Conservation (phyloP, 30 jellyfish, hydroid and myxozoan species). For the Mastigias papua region DNA sequence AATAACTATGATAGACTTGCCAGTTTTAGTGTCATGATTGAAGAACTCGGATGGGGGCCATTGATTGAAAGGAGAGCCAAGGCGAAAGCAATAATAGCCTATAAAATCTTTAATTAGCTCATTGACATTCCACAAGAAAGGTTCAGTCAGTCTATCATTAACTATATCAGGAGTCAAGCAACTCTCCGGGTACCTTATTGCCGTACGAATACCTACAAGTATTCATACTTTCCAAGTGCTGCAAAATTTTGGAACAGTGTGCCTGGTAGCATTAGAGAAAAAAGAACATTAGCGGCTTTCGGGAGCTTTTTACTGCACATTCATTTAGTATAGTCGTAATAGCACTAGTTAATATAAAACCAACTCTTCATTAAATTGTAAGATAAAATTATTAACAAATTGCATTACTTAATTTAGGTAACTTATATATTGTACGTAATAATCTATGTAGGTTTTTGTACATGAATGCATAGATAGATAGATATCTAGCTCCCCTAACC, state of each 20-base stretch:
- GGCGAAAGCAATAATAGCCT: slow-evolving; percentile 10
- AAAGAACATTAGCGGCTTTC: slow-evolving; percentile 43
- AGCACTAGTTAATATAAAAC: background rate
- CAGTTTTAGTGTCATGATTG: no score
- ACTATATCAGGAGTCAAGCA: slow-evolving; percentile 39
- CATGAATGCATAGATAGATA: slow-evolving; percentile 15
- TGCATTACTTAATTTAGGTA: slow-evolving; percentile 5
- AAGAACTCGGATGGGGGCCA: slow-evolving; percentile 18
- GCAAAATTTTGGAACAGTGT: slow-evolving; percentile 58
- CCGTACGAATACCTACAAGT: no score
- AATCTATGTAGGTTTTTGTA: slow-evolving; percentile 55
- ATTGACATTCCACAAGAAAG: slow-evolving; percentile 22
- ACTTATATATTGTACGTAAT: slow-evolving; percentile 51
- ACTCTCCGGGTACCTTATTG: slow-evolving; percentile 28
- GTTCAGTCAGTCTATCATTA: slow-evolving; percentile 39
- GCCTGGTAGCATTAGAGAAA: slow-evolving; percentile 31
- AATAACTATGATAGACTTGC: slow-evolving; percentile 4
- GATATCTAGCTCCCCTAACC: slow-evolving; percentile 17
- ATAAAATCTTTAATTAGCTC: slow-evolving; percentile 6
- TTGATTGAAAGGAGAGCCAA: slow-evolving; percentile 13
- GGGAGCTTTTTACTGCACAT: slow-evolving; percentile 44
- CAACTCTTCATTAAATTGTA: background rate
- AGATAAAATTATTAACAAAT: slow-evolving; percentile 6
- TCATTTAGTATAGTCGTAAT: slow-evolving; percentile 36
- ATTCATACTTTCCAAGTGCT: no score